Evolutionary conservation across 2,797 vertebrate species (phyloP).

Genomic region (Kryptopterus vitreolus): DNA sequence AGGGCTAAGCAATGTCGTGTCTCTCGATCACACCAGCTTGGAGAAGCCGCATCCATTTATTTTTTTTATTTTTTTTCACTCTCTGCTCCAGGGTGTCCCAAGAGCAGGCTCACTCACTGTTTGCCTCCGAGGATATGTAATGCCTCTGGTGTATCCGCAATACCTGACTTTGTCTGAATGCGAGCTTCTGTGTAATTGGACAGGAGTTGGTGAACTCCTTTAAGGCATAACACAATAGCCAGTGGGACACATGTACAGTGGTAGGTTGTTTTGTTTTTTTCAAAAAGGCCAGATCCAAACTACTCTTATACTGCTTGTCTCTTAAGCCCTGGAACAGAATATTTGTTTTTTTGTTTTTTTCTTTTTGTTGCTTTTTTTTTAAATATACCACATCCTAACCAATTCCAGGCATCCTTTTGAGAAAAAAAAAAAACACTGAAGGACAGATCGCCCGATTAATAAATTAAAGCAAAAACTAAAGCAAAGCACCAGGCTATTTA

Average conservation of each 20-base stretch:
- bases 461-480: not conserved
- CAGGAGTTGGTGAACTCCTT: conserved; percentile 33
- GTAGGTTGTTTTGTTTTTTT: not conserved
- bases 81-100: conserved; percentile 45
- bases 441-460: not conserved
- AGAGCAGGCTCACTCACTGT: conserved; percentile 42
- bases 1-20: conserved; percentile 34
- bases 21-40: not conserved
- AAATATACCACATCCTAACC: not conserved
- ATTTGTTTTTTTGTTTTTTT: not conserved
- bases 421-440: not conserved
- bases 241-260: conserved; percentile 27
- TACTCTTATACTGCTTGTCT: not conserved
- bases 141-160: conserved; percentile 27
- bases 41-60: not conserved
- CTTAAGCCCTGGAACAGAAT: not conserved
- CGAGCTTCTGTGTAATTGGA: conserved; percentile 36
- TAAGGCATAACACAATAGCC: conserved; percentile 31
- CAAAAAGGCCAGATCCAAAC: not conserved
- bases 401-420: not conserved
- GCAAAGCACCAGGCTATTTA: not conserved
- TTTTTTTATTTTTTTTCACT: conserved; percentile 3
- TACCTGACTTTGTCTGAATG: conserved; percentile 41
- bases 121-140: conserved; percentile 42
- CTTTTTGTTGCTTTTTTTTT: too few species aligned